phyloP scores from a whole-genome alignment of 2,113 vertebrate species.

The Vulpes ferrilata region DNA sequence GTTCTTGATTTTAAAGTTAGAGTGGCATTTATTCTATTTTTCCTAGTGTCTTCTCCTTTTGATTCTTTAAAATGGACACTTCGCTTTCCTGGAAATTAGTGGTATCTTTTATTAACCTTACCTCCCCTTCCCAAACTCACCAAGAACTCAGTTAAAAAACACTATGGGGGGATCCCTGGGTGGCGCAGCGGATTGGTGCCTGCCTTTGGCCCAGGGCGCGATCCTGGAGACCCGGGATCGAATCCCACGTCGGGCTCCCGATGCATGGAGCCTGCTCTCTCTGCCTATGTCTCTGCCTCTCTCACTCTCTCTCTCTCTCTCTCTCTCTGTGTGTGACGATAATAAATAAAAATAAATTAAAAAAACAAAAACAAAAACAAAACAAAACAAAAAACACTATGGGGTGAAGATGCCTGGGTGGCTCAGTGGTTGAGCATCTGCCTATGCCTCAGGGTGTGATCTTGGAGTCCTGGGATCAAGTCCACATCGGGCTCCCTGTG shows the following conservation, averaged over 20 bases:
- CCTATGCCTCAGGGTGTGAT: no score
- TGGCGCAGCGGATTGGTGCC: fast-evolving
- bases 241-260: no score
- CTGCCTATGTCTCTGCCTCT: no score
- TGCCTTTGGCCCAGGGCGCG: no score
- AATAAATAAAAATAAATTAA: no score
- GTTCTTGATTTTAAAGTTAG: not conserved
- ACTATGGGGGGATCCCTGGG: not conserved
- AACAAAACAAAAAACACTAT: not conserved
- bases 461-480: no score
- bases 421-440: no score
- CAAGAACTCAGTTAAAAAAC: not conserved
- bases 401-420: not conserved
- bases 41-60: not conserved
- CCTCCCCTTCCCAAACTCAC: not conserved
- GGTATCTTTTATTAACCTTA: not conserved
- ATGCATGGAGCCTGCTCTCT: no score
- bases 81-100: not conserved
- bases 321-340: no score
- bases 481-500: no score
- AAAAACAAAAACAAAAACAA: not conserved
- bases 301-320: no score
- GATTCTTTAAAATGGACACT: not conserved
- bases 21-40: not conserved
- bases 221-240: no score